A percentile compares a stretch with the other conserved stretches of the same genome.
Evolutionary conservation across 2,113 vertebrate species (phyloP).

Genomic region (Cyanistes caeruleus): DNA sequence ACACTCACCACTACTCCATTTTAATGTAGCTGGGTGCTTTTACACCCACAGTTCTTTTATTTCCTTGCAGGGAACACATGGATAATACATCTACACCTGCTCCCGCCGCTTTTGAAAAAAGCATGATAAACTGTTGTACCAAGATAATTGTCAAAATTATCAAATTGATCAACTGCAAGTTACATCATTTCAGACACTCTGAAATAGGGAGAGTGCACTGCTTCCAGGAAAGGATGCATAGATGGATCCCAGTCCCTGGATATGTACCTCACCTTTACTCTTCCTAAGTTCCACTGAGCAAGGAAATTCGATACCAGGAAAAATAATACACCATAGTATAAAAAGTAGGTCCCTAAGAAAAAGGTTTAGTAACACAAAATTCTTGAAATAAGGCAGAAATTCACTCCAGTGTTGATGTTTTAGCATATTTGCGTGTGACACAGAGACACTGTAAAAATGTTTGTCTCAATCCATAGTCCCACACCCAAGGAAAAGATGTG

Average conservation of each 20-base stretch:
- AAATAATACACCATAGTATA: neutral
- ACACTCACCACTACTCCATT: neutral
- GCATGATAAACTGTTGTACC: neutral
- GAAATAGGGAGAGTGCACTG: neutral
- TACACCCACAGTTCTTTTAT: neutral
- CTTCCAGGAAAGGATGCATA: neutral
- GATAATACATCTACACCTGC: neutral
- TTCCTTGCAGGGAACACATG: neutral
- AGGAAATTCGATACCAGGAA: neutral
- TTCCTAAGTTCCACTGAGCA: neutral
- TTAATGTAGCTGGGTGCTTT: neutral
- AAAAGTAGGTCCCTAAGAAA: neutral
- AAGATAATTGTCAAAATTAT: no score
- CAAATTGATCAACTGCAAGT: neutral
- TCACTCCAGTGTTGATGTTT: neutral
- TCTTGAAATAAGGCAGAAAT: neutral
- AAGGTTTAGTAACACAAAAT: neutral
- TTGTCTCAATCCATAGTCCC: neutral
- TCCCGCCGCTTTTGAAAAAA: neutral
- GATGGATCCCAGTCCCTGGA: neutral
- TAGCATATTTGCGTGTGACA: neutral
- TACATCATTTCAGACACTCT: neutral
- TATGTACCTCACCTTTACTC: neutral
- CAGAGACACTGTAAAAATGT: neutral
- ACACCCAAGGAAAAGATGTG: neutral